Base-by-base conservation (phyloP, 2,113 vertebrate species). In the Mixornis gularis region DNA sequence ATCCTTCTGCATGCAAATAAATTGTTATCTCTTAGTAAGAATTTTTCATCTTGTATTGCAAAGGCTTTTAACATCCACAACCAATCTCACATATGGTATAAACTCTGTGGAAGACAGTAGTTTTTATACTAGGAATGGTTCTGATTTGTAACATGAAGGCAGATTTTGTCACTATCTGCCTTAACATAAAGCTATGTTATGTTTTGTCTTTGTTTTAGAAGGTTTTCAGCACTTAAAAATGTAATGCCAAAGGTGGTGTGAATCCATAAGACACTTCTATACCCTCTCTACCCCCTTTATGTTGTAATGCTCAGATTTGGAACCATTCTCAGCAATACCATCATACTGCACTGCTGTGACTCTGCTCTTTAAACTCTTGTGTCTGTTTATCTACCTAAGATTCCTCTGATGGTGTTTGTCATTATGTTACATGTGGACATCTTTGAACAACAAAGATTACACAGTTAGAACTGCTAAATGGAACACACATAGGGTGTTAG, bases 1-100 rank as follows among this genome's bases (percentile, higher is more conserved):
- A 60, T 79, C 44, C n/a, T 90, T 87, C 49, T 60, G 62, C 81
- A 88, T 32, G 52, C 38, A 85, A 72, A 92, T 92, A 91, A 87
- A 93, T 55, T 89, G 21, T 10, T 79, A 18, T 63, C 66, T 90
- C 80, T 87, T 36, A 85, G 56, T 80, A 49, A 95, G 22, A 17
- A 2, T 51, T 90, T 74, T 63, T 71, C 44, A 18, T 82, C 10
- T 90, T 94, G 38, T 43, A 65, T 43, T 85, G 15, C 20, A 79
- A 19, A 18, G 24, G 10, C 53, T 89, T 85, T 80, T 87, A 90
- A 85, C 40, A 88, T 60, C 21, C 70, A 66, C 14, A 8, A 22
- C 10, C 52, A 56, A 52, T 80, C 24, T 94, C 65, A 56, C 38
- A 48, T 32, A n/a, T 89, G 20, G 22, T 38, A 51, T 44, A 78